Conservation (phyloP, 53 echinoderm and acorn worm genomes). For the Holothuria scabra region DNA sequence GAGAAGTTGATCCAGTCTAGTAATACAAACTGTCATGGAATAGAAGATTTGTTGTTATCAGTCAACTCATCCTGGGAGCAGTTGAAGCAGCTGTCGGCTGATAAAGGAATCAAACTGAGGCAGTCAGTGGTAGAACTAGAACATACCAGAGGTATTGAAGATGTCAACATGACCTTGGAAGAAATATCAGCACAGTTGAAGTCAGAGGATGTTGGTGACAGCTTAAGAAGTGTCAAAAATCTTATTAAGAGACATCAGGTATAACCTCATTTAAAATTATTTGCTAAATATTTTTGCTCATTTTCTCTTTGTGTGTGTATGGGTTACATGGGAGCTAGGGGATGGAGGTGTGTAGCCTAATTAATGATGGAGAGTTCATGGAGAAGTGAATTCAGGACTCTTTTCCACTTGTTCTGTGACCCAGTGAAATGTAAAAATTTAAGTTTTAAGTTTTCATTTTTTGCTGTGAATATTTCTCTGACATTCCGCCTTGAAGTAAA, state of each 20-base stretch:
- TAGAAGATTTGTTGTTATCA: conserved; percentile 55
- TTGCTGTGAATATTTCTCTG: no score
- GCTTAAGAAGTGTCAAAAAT: conserved; percentile 79
- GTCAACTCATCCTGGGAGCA: conserved; percentile 77
- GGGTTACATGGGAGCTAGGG: no score
- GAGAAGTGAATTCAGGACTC: no score
- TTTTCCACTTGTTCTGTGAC: no score
- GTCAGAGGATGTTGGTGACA: conserved; percentile 79
- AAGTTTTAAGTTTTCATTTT: no score
- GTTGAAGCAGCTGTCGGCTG: conserved; percentile 55
- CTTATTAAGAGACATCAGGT: conserved; percentile 90
- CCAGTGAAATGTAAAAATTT: no score
- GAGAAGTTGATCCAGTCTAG: conserved; percentile 55
- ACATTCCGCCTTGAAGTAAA: no score
- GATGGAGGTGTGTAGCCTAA: no score
- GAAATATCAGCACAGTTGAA: conserved; percentile 75
- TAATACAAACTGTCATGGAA: conserved; percentile 63
- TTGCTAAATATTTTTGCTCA: no score
- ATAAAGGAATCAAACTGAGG: conserved; percentile 77
- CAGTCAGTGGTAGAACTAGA: conserved; percentile 80
- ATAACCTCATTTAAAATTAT: not conserved
- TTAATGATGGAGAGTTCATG: no score
- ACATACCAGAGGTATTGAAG: conserved; percentile 75
- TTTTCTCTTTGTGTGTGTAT: no score
- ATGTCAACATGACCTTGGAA: conserved; percentile 66